Evolutionary conservation across 2,113 vertebrate species (phyloP), one percentile per base, ranked within the genome.

Genomic region (Paratilapia polleni): DNA sequence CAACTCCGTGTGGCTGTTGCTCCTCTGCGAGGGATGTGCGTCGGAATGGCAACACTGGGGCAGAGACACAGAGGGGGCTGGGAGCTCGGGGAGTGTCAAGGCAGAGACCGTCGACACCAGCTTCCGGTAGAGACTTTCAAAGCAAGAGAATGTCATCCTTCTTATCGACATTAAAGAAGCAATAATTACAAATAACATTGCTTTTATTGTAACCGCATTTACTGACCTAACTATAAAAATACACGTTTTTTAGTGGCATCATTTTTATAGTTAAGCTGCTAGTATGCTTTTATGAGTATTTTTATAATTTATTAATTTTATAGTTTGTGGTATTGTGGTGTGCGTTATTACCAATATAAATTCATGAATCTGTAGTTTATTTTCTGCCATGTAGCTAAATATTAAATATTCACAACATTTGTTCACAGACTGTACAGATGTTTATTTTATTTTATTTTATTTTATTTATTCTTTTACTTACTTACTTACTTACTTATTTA

Each of bases 21-120:
- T 94, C 89, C 90, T 93, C 91, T 60, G 92, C 36, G 88, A 89
- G 93, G 76, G 94, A 89, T 90, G 92, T 93, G 93, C 92, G 91
- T 94, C 91, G 95, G 95, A 95, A 95, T 94, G 95, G 90, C 91
- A 94, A 92, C 84, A 79, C 52, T 56, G 87, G 90, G 90, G 91
- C 83, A 47, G 80, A 85, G 62, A 78, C 28, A 34, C 63, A 24
- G 61, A 80, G 83, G 75, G 76, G 83, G 82, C 64, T 19, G 61
- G 52, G 82, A 81, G 78, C 22, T 10, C 31, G 41, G 80, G 58
- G 43, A 8, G 68, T 5, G 60, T 80, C 76, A 91, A 84, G 1
- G 1, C 3, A 6, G 0, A 19, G 8, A 1, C 1, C 0, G 5
- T 59, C 17, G 12, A 9, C 8, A 1, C 0, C 0, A 2, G 47